A percentile compares a stretch with the other conserved stretches of the same genome.
These are phyloP conservation scores for Adelphocoris suturalis DNA, from an alignment of 2,888 invertebrate genomes.

Conservation along the genomic window DNA sequence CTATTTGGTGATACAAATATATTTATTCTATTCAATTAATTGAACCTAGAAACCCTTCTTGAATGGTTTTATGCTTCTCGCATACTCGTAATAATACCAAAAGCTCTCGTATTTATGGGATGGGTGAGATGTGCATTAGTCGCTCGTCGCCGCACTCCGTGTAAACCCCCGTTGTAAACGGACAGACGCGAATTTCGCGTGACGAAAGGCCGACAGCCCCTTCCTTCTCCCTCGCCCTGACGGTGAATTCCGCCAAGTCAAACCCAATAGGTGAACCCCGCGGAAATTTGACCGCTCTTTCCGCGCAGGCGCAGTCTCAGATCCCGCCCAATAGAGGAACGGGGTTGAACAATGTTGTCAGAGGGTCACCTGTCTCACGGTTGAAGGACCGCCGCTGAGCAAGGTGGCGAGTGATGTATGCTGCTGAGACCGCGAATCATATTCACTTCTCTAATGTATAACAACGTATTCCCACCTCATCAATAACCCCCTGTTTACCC, in stretches of 20 bases:
- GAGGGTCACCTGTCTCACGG: not conserved
- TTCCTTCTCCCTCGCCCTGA: not conserved
- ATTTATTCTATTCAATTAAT: too few relatives aligned
- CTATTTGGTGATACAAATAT: too few relatives aligned
- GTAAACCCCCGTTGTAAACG: not conserved
- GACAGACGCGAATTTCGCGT: constrained; percentile 18
- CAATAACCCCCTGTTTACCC: not conserved
- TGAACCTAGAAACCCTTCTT: too few relatives aligned
- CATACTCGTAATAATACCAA: too few relatives aligned
- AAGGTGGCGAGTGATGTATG: not conserved
- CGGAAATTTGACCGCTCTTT: not conserved
- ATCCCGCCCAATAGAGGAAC: not conserved
- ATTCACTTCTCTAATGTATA: not conserved
- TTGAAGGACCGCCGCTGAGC: not conserved
- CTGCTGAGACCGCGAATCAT: constrained; percentile 10
- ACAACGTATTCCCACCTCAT: not conserved
- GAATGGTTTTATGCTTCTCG: too few relatives aligned
- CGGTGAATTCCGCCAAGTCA: not conserved
- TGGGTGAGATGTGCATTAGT: too few relatives aligned
- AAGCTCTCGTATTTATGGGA: too few relatives aligned
- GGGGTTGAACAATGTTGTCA: constrained; percentile 3
- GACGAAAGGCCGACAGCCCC: constrained; percentile 9
- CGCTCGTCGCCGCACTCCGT: too few relatives aligned
- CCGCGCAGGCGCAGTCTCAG: not conserved
- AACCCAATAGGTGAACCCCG: not conserved